A percentile compares a stretch with the other conserved stretches of the same genome.
Conservation (phyloP, 2,113 vertebrate genomes). For the Azemiops feae region DNA sequence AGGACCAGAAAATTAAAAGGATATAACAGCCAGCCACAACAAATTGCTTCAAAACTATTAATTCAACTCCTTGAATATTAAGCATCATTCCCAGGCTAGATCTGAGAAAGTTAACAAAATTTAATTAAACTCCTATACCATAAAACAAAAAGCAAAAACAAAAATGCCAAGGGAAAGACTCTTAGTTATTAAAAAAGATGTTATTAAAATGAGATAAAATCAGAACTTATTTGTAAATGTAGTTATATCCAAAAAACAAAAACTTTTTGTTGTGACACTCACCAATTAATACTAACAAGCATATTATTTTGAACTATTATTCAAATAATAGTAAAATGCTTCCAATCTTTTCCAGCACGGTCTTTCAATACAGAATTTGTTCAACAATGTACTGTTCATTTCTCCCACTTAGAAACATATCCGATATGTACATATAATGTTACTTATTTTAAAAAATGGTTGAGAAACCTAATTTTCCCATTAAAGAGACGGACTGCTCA, state of each 20-base stretch:
- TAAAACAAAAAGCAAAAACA: conserved; percentile 28
- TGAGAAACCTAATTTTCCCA: neutral
- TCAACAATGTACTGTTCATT: neutral
- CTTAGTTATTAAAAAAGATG: neutral
- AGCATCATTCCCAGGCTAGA: neutral
- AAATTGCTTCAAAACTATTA: conserved; percentile 7
- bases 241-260: neutral
- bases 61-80: neutral
- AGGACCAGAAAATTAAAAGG: conserved; percentile 14
- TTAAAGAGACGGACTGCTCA: neutral
- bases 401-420: neutral
- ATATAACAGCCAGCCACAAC: neutral
- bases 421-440: neutral
- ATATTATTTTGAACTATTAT: neutral
- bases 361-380: neutral
- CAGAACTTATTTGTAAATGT: neutral
- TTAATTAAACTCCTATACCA: conserved; percentile 23
- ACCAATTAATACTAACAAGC: neutral
- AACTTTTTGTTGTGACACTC: neutral
- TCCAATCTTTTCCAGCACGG: neutral
- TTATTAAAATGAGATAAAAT: neutral
- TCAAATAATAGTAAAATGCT: neutral
- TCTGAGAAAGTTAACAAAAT: conserved; percentile 2
- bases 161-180: neutral
- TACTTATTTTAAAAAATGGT: neutral